Evolutionary conservation across 2,888 invertebrate genomes (phyloP).

Genomic region (Oxycera nigricornis): DNA sequence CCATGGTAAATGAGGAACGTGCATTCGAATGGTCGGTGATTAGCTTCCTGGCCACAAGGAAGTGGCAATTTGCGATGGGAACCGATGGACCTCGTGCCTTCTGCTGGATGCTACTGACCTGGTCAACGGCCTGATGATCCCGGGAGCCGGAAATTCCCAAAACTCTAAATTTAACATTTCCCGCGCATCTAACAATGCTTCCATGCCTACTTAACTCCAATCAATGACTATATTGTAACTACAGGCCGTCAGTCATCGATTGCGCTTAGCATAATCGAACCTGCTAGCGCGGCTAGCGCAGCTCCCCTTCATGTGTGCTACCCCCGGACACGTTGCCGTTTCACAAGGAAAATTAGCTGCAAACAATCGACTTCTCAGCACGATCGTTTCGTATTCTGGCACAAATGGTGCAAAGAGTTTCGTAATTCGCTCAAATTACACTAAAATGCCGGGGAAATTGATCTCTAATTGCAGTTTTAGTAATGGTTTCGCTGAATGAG

Average conservation of each 20-base stretch:
- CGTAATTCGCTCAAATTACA: slow-evolving; percentile 35
- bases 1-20: no score
- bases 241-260: neutral
- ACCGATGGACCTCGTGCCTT: no score
- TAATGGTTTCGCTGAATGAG: neutral
- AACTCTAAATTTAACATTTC: no score
- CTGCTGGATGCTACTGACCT: no score
- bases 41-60: no score
- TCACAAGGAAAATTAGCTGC: slow-evolving; percentile 2
- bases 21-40: no score
- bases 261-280: neutral
- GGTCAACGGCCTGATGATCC: no score
- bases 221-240: no score
- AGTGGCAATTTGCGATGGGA: no score
- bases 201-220: no score
- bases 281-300: neutral
- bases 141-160: no score
- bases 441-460: slow-evolving; percentile 14
- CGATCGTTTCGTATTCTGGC: slow-evolving; percentile 45
- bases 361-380: slow-evolving; percentile 41
- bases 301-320: neutral
- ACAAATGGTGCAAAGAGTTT: slow-evolving; percentile 46
- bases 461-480: slow-evolving; percentile 36
- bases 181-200: no score
- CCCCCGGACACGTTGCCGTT: neutral